These are phyloP conservation scores for Crenuchus spilurus DNA, from an alignment of 2,797 vertebrate species.

Conservation along the genomic window DNA sequence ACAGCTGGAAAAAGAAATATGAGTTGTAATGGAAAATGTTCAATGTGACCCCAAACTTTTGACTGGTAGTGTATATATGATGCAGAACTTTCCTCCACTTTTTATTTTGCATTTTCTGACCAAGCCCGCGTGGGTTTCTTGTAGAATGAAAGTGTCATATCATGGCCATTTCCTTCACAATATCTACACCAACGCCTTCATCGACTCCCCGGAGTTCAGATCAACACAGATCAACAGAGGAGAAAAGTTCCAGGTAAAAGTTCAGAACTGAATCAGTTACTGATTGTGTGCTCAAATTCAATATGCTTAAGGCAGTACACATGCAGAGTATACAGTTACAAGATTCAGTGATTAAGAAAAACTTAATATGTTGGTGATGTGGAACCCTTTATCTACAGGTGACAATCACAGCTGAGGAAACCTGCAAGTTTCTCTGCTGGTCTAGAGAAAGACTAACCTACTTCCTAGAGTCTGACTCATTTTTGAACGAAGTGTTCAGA, in stretches of 20 bases:
- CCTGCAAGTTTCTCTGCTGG: constrained; percentile 95
- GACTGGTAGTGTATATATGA: too few species aligned
- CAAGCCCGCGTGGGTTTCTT: constrained; percentile 23
- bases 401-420: constrained; percentile 92
- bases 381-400: constrained; percentile 72
- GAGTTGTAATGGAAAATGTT: too few species aligned
- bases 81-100: not conserved
- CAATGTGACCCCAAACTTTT: too few species aligned
- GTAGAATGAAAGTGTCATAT: constrained; percentile 99
- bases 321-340: too few species aligned
- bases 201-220: constrained; percentile 98
- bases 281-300: not conserved
- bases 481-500: constrained; percentile 94
- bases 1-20: too few species aligned
- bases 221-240: constrained; percentile 94
- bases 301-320: too few species aligned
- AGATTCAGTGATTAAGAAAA: too few species aligned
- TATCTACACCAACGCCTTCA: constrained; percentile 96
- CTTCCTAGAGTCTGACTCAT: constrained; percentile 94
- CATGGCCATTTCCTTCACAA: constrained; percentile 97
- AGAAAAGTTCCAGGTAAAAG: constrained; percentile 94
- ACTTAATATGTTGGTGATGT: not conserved
- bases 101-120: not conserved
- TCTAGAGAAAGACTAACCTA: constrained; percentile 93
- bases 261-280: not conserved